Conservation (phyloP, 2,113 vertebrate species). For the Mus pahari region DNA sequence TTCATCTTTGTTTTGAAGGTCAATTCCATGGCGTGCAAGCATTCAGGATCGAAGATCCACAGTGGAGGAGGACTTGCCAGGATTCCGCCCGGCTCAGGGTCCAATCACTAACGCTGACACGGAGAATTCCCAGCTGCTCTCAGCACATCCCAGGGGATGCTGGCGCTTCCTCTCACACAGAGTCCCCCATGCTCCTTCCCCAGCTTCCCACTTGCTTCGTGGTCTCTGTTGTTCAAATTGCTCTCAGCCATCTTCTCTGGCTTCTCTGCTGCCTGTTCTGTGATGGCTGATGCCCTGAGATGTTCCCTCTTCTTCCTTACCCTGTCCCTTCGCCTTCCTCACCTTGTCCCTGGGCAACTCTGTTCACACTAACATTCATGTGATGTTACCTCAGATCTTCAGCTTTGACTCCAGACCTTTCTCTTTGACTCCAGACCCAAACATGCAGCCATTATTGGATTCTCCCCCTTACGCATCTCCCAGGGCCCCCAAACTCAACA, state of each 20-base stretch:
- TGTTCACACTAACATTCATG: not conserved
- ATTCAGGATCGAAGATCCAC: not conserved
- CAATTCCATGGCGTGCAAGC: not conserved
- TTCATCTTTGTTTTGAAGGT: not conserved
- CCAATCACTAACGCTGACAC: too few relatives aligned
- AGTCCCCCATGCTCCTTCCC: not conserved
- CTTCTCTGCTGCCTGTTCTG: not conserved
- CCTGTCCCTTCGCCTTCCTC: not conserved
- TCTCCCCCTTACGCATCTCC: not conserved
- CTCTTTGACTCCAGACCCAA: not conserved
- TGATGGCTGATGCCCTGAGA: not conserved
- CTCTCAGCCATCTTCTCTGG: not conserved
- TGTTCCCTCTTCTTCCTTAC: not conserved
- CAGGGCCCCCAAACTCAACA: not conserved
- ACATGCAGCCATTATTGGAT: not conserved
- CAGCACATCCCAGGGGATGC: not conserved
- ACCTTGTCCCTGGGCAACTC: not conserved
- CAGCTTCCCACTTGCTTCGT: not conserved
- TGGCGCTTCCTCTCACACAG: not conserved
- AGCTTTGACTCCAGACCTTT: not conserved
- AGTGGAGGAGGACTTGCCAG: not conserved
- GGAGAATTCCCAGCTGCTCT: not conserved
- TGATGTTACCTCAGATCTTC: not conserved
- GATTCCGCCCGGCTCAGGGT: too few relatives aligned
- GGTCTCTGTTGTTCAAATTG: not conserved